A percentile compares a stretch with the other conserved stretches of the same genome.
Evolutionary conservation across 2,888 invertebrate species (phyloP).

Genomic region (Drosophila diplacantha): DNA sequence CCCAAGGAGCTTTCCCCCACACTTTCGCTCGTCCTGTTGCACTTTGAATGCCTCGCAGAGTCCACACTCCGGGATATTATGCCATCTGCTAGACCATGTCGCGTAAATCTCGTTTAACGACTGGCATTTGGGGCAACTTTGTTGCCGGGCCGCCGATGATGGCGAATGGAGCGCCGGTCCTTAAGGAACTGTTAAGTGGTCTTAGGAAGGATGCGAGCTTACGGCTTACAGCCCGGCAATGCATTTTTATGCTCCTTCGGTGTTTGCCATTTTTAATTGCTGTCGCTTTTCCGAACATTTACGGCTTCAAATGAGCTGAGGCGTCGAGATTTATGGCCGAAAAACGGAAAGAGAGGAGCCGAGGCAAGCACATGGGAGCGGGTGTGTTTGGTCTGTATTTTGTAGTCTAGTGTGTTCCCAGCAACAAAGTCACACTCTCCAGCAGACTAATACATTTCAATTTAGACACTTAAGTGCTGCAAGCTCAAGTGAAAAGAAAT

Average conservation of each 20-base stretch:
- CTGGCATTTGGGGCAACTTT: constrained; percentile 32
- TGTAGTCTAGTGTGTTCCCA: constrained; percentile 3
- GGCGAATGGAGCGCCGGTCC: constrained; percentile 1
- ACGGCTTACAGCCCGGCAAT: not conserved
- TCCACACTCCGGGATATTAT: constrained; percentile 32
- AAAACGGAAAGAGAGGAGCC: constrained; percentile 1
- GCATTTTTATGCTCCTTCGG: constrained; percentile 46
- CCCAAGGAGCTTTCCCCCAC: too few relatives aligned
- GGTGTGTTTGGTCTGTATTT: not conserved
- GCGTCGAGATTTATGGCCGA: constrained; percentile 63
- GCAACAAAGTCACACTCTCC: constrained; percentile 53
- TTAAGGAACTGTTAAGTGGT: constrained; percentile 51
- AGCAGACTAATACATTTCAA: constrained; percentile 39
- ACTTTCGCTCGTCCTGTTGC: constrained; percentile 29
- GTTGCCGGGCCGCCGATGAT: constrained; percentile 13
- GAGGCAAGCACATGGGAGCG: not conserved
- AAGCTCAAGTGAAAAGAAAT: constrained; percentile 22
- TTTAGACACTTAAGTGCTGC: constrained; percentile 28
- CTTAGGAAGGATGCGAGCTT: constrained; percentile 18
- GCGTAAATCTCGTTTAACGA: constrained; percentile 53
- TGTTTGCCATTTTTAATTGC: constrained; percentile 68
- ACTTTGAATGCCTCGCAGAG: constrained; percentile 17
- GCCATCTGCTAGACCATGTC: constrained; percentile 40
- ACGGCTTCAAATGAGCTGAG: constrained; percentile 66
- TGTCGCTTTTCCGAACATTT: constrained; percentile 67